Evolutionary conservation across 2,797 vertebrate genomes (phyloP).

Genomic region (Chiroxiphia lanceolata): DNA sequence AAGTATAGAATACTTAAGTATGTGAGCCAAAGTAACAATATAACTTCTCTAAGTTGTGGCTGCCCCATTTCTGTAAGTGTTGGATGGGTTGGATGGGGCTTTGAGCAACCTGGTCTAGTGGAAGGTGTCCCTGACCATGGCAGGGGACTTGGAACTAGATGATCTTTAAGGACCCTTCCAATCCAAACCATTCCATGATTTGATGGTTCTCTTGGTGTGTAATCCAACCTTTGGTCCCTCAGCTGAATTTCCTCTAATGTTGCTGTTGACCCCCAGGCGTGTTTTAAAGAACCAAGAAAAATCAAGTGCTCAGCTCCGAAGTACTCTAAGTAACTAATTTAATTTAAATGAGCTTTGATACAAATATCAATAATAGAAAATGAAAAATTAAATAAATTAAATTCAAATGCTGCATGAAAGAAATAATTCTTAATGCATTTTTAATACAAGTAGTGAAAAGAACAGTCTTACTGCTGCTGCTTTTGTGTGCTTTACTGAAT

Average conservation of each 20-base stretch:
- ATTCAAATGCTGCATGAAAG: background rate
- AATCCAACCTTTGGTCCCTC: background rate
- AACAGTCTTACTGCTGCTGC: background rate
- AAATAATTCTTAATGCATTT: background rate
- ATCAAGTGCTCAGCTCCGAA: background rate
- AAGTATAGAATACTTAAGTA: background rate
- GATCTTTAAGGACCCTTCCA: background rate
- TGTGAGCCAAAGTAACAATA: background rate
- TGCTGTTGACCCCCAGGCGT: accelerated
- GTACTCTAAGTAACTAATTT: background rate
- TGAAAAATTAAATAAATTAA: background rate
- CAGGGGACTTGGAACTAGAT: background rate
- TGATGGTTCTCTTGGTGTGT: background rate
- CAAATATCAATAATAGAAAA: background rate
- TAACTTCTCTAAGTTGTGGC: accelerated
- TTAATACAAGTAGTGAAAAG: background rate
- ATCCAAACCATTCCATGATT: background rate
- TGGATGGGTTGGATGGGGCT: background rate
- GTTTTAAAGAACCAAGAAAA: background rate
- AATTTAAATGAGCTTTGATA: background rate
- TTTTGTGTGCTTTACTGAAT: background rate
- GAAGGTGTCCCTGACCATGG: background rate
- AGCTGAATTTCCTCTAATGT: background rate
- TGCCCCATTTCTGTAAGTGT: background rate
- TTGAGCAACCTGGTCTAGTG: background rate